Percentiles rank a stretch among this genome's conserved stretches.
Evolutionary conservation across 1,140 invertebrate species (phyloP).

Genomic region (Drepana arcuata): DNA sequence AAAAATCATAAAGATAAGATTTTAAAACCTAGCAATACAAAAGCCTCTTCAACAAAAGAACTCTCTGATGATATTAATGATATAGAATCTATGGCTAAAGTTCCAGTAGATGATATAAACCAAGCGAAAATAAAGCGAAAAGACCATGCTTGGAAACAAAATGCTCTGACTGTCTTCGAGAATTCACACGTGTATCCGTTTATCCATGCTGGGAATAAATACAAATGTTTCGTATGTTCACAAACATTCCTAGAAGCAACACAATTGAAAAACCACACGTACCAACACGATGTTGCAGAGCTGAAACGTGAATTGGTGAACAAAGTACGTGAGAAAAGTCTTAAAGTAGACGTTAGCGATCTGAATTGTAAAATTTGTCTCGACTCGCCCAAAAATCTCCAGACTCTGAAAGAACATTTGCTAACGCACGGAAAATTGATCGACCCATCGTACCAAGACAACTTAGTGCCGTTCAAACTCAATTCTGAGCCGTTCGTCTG

Average conservation of each 20-base stretch:
- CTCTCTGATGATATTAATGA: too few species aligned
- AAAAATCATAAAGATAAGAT: slow-evolving; percentile 7
- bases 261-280: slow-evolving; percentile 28
- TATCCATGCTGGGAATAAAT: slow-evolving; percentile 35
- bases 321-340: slow-evolving; percentile 29
- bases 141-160: slow-evolving; percentile 31
- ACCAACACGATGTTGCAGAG: slow-evolving; percentile 27
- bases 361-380: slow-evolving; percentile 43
- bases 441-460: slow-evolving; percentile 29
- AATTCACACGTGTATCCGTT: slow-evolving; percentile 46
- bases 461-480: slow-evolving; percentile 50
- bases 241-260: slow-evolving; percentile 28
- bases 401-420: slow-evolving; percentile 37
- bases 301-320: slow-evolving; percentile 27
- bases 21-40: slow-evolving; percentile 14
- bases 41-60: too few species aligned
- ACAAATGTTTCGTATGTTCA: slow-evolving; percentile 44
- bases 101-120: slow-evolving; percentile 19
- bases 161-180: slow-evolving; percentile 41
- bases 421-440: slow-evolving; percentile 35
- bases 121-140: slow-evolving; percentile 10
- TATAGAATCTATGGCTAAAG: slow-evolving; percentile 29
- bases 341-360: slow-evolving; percentile 41
- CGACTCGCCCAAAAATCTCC: slow-evolving; percentile 14
- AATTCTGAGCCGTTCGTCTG: slow-evolving; percentile 29